A percentile compares a stretch with the other conserved stretches of the same genome.
Evolutionary conservation across 2,113 vertebrate species (phyloP).

Genomic region (Scatophagus argus): DNA sequence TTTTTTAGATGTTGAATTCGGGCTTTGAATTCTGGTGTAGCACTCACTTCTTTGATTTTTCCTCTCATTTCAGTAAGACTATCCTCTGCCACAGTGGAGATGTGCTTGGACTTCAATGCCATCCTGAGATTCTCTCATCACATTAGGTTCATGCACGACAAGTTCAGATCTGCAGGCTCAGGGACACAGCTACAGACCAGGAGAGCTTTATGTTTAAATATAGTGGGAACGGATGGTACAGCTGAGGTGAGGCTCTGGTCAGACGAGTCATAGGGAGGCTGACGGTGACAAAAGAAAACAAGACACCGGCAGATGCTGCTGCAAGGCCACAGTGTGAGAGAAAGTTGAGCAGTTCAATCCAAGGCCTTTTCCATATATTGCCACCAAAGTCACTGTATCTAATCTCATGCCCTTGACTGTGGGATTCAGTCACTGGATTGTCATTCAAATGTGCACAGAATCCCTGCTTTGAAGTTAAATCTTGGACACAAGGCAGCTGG

Average conservation of each 20-base stretch:
- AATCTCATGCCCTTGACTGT: constrained; percentile 19
- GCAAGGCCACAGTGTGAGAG: constrained; percentile 19
- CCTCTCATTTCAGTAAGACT: neutral
- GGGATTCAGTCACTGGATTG: constrained; percentile 9
- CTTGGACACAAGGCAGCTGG: constrained; percentile 9
- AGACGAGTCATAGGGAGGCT: constrained; percentile 21
- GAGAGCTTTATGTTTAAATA: constrained; percentile 23
- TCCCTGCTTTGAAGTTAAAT: constrained; percentile 44
- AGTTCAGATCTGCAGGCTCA: neutral
- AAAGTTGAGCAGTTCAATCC: constrained; percentile 50
- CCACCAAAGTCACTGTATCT: constrained; percentile 28
- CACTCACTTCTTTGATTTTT: neutral
- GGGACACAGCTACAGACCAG: neutral
- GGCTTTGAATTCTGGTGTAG: constrained; percentile 13
- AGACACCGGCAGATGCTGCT: constrained; percentile 32
- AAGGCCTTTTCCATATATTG: constrained; percentile 14
- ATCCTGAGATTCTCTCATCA: neutral
- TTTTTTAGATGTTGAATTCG: neutral
- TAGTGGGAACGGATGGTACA: neutral
- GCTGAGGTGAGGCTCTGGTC: constrained; percentile 22
- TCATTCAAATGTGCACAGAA: constrained; percentile 38
- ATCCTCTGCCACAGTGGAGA: neutral
- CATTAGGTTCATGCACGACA: neutral
- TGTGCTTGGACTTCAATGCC: constrained; percentile 12
- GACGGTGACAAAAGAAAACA: constrained; percentile 33